Evolutionary conservation across 1,140 invertebrate genomes (phyloP).

Genomic region (Mesaphorura yosii): DNA sequence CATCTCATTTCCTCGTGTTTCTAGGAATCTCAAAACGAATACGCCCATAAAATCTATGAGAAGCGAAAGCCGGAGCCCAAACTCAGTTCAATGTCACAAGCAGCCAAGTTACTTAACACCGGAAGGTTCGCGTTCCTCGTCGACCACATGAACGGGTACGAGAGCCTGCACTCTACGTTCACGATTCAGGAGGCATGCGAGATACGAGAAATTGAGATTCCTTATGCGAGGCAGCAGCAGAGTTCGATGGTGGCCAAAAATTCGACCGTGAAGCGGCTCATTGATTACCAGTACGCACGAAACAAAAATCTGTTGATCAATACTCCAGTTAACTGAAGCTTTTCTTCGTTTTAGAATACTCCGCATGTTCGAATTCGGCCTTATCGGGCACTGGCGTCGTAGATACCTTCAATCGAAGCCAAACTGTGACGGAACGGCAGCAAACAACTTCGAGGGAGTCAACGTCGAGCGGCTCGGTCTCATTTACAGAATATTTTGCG

Average conservation of each 20-base stretch:
- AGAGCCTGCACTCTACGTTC: constrained; percentile 8
- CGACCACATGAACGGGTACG: constrained; percentile 10
- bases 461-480: no score
- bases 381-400: no score
- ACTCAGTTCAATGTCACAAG: not conserved
- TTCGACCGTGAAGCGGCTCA: constrained; percentile 13
- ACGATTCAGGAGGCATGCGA: not conserved
- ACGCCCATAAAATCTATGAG: not conserved
- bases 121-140: constrained; percentile 14
- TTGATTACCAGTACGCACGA: constrained; percentile 19
- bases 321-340: no score
- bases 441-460: no score
- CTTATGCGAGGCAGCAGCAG: constrained; percentile 12
- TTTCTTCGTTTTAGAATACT: no score
- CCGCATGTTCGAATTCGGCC: no score
- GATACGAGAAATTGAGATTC: constrained; percentile 13
- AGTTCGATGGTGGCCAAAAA: constrained; percentile 13
- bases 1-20: no score
- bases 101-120: not conserved
- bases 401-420: no score
- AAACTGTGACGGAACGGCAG: no score
- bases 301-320: not conserved
- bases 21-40: constrained; percentile 10
- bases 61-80: not conserved
- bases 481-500: no score